These are phyloP conservation scores for Rutilus rutilus DNA, from an alignment of 2,113 vertebrate genomes.

Conservation along the genomic window DNA sequence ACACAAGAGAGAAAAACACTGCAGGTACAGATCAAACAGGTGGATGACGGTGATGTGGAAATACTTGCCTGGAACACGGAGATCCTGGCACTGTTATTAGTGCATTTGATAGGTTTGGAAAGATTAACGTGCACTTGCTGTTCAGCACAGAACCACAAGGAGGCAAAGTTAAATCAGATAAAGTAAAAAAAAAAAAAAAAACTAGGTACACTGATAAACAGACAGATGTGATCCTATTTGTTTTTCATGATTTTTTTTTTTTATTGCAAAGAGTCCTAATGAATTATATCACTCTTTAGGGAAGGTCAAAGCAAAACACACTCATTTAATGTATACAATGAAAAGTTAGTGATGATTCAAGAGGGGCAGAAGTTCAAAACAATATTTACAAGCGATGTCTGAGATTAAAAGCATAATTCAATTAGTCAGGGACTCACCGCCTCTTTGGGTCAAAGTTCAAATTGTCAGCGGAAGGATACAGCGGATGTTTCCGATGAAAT, in stretches of 20 bases:
- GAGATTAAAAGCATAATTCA: slow-evolving; percentile 84
- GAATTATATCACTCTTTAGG: background rate
- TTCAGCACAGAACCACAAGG: slow-evolving; percentile 11
- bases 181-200: background rate
- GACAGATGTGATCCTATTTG: background rate
- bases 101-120: background rate
- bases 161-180: slow-evolving; percentile 6
- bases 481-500: background rate
- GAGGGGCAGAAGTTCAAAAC: slow-evolving; percentile 80
- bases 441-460: slow-evolving; percentile 81
- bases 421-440: slow-evolving; percentile 83
- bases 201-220: background rate
- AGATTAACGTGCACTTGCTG: background rate
- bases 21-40: slow-evolving; percentile 47
- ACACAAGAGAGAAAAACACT: background rate
- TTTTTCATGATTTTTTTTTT: background rate
- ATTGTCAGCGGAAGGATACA: slow-evolving; percentile 9
- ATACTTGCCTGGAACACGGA: slow-evolving; percentile 1
- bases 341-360: slow-evolving; percentile 66
- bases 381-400: slow-evolving; percentile 82
- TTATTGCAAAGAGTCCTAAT: background rate
- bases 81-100: background rate
- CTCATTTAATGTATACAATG: slow-evolving; percentile 63
- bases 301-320: slow-evolving; percentile 23
- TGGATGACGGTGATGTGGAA: slow-evolving; percentile 51